Conservation (phyloP, 2,113 vertebrate species). For the Apus apus region DNA sequence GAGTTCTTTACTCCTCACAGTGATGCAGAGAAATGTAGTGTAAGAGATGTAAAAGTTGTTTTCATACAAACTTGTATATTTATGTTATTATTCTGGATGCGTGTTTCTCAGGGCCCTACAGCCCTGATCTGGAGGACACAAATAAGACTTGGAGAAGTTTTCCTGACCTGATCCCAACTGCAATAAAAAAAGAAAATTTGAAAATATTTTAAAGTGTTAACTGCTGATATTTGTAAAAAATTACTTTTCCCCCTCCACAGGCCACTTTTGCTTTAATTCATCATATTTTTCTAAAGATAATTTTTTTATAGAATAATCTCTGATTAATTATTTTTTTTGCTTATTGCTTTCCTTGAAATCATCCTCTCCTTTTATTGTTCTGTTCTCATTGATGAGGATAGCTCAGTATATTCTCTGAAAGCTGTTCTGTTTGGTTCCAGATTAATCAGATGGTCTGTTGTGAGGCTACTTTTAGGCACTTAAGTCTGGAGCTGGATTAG, state of each 20-base stretch:
- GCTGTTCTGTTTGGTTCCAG: not conserved
- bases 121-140: not conserved
- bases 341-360: not conserved
- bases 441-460: not conserved
- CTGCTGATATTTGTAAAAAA: not conserved
- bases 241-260: not conserved
- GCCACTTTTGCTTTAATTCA: not conserved
- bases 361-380: not conserved
- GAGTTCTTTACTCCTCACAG: not conserved
- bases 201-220: not conserved
- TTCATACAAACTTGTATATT: not conserved
- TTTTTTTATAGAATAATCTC: not conserved
- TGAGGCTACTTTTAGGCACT: not conserved
- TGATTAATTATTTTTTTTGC: not conserved
- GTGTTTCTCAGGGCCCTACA: not conserved
- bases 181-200: not conserved
- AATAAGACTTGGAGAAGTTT: not conserved
- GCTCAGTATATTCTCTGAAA: not conserved
- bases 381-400: not conserved
- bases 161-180: rapidly evolving
- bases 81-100: not conserved
- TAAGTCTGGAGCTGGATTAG: not conserved
- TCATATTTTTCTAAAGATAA: not conserved
- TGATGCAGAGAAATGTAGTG: not conserved
- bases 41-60: not conserved